Base-by-base conservation (phyloP, 2,888 invertebrate genomes). In the Desoria tigrina region DNA sequence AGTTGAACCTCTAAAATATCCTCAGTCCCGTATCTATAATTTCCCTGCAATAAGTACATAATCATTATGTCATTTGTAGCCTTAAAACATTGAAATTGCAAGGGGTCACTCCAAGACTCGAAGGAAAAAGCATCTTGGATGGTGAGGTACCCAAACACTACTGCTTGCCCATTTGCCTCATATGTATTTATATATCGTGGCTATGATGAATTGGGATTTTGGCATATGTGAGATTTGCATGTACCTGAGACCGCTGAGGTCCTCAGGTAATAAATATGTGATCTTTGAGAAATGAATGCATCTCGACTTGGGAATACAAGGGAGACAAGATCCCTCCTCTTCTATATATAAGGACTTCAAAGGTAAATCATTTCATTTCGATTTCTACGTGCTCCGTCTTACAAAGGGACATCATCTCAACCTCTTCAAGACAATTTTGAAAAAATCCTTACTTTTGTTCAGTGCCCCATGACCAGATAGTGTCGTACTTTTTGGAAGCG, bases 271-370 rank as follows among this genome's bases (percentile, higher is more conserved):
- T 32, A 32, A 32, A 32, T 32, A 32, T 32, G 45, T 45, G 45
- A 45, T 45, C 45, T 45, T 45, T 45, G 16, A 45, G 45, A 45
- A 45, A 45, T 45, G 45, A 45, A 16, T 45, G 45, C 45, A 45
- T 45, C 45, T 45, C n/a, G 45, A 45, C 45, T 45, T 16, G 45
- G n/a, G 32, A 32, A 32, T 32, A 32, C 32, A 32, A 32, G 21
- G 45, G 45, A 18, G 45, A 45, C 16, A 45, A 45, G 32, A 45
- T 18, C 9, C 45, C 45, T 45, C 45, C 45, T 45, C 45, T 45
- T 45, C 45, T 6, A 45, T 45, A 45, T 45, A 45, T 45, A 45
- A 45, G 45, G 45, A 21, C 21, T 21, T 45, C 9, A 45, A 45
- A 45, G 45, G 45, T 45, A 45, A 45, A 45, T 45, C 45, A 21